Evolutionary conservation across 2,888 invertebrate genomes (phyloP).

Genomic region (Pseudeuparius sepicola): DNA sequence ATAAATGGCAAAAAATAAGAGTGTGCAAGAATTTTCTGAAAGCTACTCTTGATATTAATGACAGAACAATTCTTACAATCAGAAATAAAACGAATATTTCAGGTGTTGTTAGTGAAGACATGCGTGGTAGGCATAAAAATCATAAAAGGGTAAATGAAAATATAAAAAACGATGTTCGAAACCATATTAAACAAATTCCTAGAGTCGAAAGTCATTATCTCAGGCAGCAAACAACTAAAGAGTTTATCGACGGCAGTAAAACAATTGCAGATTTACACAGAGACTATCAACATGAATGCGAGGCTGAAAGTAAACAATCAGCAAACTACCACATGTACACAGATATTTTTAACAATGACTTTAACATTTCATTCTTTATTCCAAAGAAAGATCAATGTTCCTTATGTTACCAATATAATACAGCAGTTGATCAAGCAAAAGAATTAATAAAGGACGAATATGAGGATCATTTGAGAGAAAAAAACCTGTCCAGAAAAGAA

Average conservation of each 20-base stretch:
- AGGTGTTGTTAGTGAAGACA: slow-evolving; percentile 1
- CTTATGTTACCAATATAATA: slow-evolving; percentile 7
- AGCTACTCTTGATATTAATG: slow-evolving; percentile 6
- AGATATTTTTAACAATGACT: no score
- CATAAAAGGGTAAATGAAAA: slow-evolving; percentile 3
- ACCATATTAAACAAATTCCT: no score
- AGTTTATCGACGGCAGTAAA: no score
- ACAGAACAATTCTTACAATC: slow-evolving; percentile 6
- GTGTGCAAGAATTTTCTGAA: slow-evolving; percentile 5
- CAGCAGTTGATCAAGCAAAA: slow-evolving; percentile 6
- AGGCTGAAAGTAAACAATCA: no score
- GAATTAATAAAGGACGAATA: slow-evolving; percentile 2
- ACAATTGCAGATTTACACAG: no score
- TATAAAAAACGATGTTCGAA: no score
- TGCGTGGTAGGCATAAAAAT: no score
- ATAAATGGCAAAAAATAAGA: no score
- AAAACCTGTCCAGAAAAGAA: slow-evolving; percentile 9
- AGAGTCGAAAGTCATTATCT: no score
- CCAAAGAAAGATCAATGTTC: slow-evolving; percentile 7
- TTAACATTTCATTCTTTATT: slow-evolving; percentile 8
- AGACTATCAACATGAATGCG: no score
- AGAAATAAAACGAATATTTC: slow-evolving; percentile 6
- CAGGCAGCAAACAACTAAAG: no score
- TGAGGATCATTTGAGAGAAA: slow-evolving; percentile 7
- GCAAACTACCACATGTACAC: no score